Evolutionary conservation across 2,888 invertebrate genomes (phyloP).

Genomic region (Harmothoe impar): DNA sequence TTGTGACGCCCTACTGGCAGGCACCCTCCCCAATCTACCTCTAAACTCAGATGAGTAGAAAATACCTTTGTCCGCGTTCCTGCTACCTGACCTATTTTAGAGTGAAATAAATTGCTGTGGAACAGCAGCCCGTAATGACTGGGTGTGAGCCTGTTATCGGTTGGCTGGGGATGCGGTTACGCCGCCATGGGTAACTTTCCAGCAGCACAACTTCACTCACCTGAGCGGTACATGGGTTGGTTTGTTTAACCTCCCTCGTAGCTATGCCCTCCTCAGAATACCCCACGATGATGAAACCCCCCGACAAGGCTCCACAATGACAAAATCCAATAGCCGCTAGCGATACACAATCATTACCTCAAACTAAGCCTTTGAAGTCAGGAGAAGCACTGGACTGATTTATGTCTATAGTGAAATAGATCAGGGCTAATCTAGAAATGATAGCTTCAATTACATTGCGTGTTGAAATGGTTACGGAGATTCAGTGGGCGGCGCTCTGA

Average conservation of each 20-base stretch:
- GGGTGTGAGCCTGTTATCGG: background rate
- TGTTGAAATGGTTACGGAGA: background rate
- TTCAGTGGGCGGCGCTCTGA: background rate
- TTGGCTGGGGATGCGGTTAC: conserved; percentile 11
- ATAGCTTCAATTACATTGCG: background rate
- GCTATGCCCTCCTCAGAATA: background rate
- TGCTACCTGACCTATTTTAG: background rate
- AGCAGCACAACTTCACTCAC: background rate
- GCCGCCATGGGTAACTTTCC: background rate
- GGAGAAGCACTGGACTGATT: background rate
- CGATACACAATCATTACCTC: background rate
- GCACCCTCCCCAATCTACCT: background rate
- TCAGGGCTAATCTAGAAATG: background rate
- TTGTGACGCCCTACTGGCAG: background rate
- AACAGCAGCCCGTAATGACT: background rate
- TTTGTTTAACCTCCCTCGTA: background rate
- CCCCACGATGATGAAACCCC: background rate
- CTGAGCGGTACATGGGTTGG: background rate
- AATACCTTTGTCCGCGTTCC: background rate
- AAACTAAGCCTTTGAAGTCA: background rate
- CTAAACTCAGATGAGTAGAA: background rate
- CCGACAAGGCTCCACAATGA: background rate
- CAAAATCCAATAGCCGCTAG: conserved; percentile 3
- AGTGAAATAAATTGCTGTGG: background rate
- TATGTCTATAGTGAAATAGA: background rate